Base-by-base conservation (phyloP, 1,140 invertebrate species). In the Drosophila quadrilineata region DNA sequence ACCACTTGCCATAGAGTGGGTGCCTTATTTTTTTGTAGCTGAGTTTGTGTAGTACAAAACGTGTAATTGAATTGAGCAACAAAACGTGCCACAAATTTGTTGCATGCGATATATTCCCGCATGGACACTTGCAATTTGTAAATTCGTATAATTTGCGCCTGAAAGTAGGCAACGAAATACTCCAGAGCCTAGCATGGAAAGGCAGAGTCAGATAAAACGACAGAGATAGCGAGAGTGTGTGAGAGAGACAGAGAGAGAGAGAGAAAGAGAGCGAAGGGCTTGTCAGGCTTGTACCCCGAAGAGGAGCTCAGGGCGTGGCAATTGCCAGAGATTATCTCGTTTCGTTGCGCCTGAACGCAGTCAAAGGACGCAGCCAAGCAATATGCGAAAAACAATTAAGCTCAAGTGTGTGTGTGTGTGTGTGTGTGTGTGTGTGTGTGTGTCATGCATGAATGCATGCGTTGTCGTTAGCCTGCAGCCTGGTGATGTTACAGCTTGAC, bases 341-440 rank as follows among this genome's bases (percentile, higher is more conserved):
- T 48, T 71, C 45, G 49, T 33, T 54, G 56, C 57, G 38, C 38
- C 21, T 16, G 33, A 21, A 24, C 29, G 35, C 26, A 48, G 62
- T 72, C 56, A 82, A 76, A 73, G 72, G 77, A 57, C 35, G 43
- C 77, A 70, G 69, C 56, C 77, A 71, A 63, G 59, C 60, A 85
- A 69, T 58, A 63, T 64, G 69, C 69, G 56, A 69, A 59, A 74
- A 77, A 84, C 77, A 84, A 84, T 84, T 77, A 82, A 59, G 33
- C 35, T 19, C 35, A 33, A 59, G 57, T 40, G 38, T 35, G 16
- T 17, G 19, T 38, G 45, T 21, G 17, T 10, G 17, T 21, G 33
- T 21, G 43, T 35, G 40, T 35, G 24, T 49, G 12, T 48, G 73
- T 41, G 56, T 8, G 26, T 53, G 57, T 36, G 21, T 6, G 22